Evolutionary conservation across 2,888 invertebrate species (phyloP).

Genomic region (Apamea epomidion): DNA sequence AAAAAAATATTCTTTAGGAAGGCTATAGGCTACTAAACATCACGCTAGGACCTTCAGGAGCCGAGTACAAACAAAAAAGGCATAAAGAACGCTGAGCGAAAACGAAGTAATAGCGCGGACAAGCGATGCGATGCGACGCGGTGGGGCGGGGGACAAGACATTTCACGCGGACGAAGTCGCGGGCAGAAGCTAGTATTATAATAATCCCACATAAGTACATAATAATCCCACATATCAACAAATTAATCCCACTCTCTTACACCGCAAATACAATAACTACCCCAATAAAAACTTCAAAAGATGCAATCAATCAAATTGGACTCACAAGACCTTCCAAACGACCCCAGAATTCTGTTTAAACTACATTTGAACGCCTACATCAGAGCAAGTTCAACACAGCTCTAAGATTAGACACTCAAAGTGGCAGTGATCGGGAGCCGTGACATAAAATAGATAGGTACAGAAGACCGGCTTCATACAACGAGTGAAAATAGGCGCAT

Average conservation of each 20-base stretch:
- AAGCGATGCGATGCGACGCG: no score
- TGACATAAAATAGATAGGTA: neutral
- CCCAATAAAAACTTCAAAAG: neutral
- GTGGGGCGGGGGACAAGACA: no score
- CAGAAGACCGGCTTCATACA: neutral
- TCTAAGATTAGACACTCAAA: slow-evolving; percentile 51
- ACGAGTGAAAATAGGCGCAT: neutral
- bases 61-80: no score
- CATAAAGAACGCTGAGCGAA: no score
- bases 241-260: neutral
- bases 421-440: slow-evolving; percentile 11
- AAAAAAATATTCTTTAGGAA: no score
- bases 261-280: neutral
- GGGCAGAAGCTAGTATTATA: neutral
- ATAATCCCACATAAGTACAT: neutral
- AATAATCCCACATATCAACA: neutral
- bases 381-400: slow-evolving; percentile 27
- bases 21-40: no score
- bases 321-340: slow-evolving; percentile 6
- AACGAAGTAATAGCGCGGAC: no score
- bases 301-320: slow-evolving; percentile 14
- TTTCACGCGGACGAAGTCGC: no score
- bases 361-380: slow-evolving; percentile 17
- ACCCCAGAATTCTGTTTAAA: neutral
- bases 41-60: no score